phyloP scores from a whole-genome alignment of 2,797 vertebrate genomes.

The Lacerta agilis region DNA sequence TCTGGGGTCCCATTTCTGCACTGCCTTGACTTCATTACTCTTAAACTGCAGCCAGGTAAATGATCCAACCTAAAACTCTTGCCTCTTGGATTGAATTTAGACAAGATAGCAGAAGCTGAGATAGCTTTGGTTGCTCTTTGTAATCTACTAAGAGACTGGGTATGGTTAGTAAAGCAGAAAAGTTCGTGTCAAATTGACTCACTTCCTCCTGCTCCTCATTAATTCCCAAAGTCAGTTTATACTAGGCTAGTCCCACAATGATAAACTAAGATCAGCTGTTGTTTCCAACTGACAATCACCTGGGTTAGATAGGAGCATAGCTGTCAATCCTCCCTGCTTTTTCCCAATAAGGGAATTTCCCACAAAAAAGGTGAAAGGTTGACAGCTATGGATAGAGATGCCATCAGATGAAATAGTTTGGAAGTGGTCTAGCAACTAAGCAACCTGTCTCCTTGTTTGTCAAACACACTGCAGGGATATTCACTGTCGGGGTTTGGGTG shows the following conservation, averaged over 20 bases:
- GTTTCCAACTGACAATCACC: not conserved
- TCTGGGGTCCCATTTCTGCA: not conserved
- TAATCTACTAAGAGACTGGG: not conserved
- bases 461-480: not conserved
- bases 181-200: not conserved
- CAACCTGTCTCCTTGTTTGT: not conserved
- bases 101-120: constrained; percentile 5
- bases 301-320: not conserved
- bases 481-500: too few relatives aligned
- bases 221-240: constrained; percentile 13
- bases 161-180: not conserved
- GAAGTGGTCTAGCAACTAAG: not conserved
- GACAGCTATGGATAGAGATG: not conserved
- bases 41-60: constrained; percentile 11
- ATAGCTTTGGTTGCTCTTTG: not conserved
- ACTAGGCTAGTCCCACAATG: constrained; percentile 5
- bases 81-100: constrained; percentile 23
- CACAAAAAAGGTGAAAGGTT: too few relatives aligned
- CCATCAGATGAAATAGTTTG: not conserved
- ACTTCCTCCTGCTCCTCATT: not conserved
- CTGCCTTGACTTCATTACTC: not conserved
- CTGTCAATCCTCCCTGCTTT: too few relatives aligned
- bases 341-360: too few relatives aligned
- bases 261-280: not conserved
- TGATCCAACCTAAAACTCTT: constrained; percentile 4